phyloP scores from a whole-genome alignment of 1,140 invertebrate genomes.

The Euura lappo region DNA sequence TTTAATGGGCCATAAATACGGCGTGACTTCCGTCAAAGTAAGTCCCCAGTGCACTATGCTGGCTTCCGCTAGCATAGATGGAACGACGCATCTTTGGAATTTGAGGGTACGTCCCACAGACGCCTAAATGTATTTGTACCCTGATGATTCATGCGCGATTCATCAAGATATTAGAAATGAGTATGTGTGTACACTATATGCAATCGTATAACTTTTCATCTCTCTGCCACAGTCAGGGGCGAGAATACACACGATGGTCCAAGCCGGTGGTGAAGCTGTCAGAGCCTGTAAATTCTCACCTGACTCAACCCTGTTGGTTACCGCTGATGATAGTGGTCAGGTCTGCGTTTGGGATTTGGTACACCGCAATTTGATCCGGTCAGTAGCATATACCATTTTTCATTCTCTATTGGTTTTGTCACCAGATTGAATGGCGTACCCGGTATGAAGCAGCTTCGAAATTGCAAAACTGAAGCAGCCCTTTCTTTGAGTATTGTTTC shows the following conservation, averaged over 20 bases:
- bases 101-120: slow-evolving; percentile 42
- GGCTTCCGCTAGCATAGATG: slow-evolving; percentile 76
- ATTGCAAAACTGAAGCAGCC: no score
- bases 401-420: no score
- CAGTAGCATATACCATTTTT: slow-evolving; percentile 15
- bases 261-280: slow-evolving; percentile 70
- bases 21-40: slow-evolving; percentile 70
- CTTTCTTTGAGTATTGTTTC: no score
- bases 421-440: no score
- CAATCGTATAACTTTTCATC: neutral
- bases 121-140: no score
- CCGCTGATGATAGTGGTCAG: slow-evolving; percentile 77
- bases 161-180: no score
- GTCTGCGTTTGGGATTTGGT: slow-evolving; percentile 77
- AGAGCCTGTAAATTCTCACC: slow-evolving; percentile 71
- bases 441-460: no score
- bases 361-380: slow-evolving; percentile 68
- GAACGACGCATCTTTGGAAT: slow-evolving; percentile 76
- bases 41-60: slow-evolving; percentile 75
- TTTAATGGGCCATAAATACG: slow-evolving; percentile 70
- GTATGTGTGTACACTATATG: no score
- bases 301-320: slow-evolving; percentile 69
- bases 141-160: no score
- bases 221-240: slow-evolving; percentile 60
- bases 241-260: slow-evolving; percentile 68